A percentile compares a stretch with the other conserved stretches of the same genome.
Evolutionary conservation across 2,113 vertebrate genomes (phyloP).

Genomic region (Otis tarda): DNA sequence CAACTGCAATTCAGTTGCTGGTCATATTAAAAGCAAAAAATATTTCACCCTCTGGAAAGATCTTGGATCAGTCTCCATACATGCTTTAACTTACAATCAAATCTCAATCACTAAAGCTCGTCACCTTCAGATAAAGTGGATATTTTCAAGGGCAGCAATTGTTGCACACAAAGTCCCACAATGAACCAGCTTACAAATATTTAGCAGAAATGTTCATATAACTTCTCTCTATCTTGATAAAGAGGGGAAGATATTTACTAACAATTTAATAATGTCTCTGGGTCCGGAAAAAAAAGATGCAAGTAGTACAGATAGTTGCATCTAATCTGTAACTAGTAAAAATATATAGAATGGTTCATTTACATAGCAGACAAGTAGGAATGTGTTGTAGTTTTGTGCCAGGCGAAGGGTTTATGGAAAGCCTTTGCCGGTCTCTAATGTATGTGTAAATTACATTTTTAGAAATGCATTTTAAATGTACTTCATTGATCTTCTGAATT

Average conservation of each 20-base stretch:
- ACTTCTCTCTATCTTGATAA: background rate
- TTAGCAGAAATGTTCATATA: background rate
- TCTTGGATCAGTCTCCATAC: background rate
- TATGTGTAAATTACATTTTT: slow-evolving; percentile 31
- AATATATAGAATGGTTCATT: background rate
- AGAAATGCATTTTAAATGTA: slow-evolving; percentile 24
- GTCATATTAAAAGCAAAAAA: background rate
- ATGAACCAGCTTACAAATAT: background rate
- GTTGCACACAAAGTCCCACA: background rate
- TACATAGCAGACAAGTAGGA: background rate
- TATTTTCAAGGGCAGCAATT: background rate
- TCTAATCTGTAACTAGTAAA: background rate
- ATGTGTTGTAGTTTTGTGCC: background rate
- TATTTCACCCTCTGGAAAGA: background rate
- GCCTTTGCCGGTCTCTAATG: background rate
- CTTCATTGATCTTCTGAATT: slow-evolving; percentile 40
- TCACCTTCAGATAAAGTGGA: background rate
- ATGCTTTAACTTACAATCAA: background rate
- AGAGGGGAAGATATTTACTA: background rate
- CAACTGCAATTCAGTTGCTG: background rate
- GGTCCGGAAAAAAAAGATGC: background rate
- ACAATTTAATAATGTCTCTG: background rate
- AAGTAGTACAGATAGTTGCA: background rate
- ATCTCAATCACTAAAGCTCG: background rate
- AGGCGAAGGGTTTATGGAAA: background rate